Percentiles rank a stretch among this genome's conserved stretches.
These are phyloP conservation scores for Lochmaea capreae DNA, from an alignment of 2,888 invertebrate genomes.

Conservation along the genomic window DNA sequence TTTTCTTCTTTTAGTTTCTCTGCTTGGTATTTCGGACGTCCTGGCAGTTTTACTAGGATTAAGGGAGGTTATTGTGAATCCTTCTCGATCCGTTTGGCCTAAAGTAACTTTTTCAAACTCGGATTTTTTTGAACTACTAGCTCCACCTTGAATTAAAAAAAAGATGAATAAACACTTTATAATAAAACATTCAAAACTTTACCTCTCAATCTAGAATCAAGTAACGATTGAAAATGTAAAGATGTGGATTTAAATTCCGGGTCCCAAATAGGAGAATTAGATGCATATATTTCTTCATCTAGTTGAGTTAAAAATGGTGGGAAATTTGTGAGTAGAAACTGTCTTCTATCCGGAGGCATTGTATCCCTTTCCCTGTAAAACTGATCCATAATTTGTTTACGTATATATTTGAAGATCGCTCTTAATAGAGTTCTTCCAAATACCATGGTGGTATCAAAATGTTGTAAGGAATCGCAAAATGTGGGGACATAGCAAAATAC, in stretches of 20 bases:
- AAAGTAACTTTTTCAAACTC: constrained; percentile 77
- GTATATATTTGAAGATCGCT: constrained; percentile 83
- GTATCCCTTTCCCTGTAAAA: constrained; percentile 90
- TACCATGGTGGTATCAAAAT: constrained; percentile 90
- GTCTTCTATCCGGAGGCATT: constrained; percentile 88
- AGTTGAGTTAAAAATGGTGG: constrained; percentile 91
- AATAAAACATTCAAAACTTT: constrained; percentile 25
- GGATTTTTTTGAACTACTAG: constrained; percentile 60
- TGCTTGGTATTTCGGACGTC: constrained; percentile 53
- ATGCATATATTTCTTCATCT: constrained; percentile 88
- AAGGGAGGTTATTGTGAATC: constrained; percentile 76
- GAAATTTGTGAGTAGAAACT: constrained; percentile 87
- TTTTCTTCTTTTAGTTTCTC: constrained; percentile 64
- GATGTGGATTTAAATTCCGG: constrained; percentile 84
- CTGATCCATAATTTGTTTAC: constrained; percentile 90
- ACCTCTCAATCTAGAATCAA: constrained; percentile 67
- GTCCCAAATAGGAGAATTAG: constrained; percentile 94
- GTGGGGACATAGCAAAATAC: constrained; percentile 96
- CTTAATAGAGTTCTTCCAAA: constrained; percentile 90
- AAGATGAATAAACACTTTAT: not conserved
- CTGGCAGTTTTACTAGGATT: constrained; percentile 36
- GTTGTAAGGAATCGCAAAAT: constrained; percentile 92
- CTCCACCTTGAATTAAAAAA: constrained; percentile 12
- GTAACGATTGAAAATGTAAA: constrained; percentile 72
- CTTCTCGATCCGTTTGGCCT: constrained; percentile 74